These are phyloP conservation scores for Catajapyx aquilonaris DNA, from an alignment of 1,140 invertebrate species.

Conservation along the genomic window DNA sequence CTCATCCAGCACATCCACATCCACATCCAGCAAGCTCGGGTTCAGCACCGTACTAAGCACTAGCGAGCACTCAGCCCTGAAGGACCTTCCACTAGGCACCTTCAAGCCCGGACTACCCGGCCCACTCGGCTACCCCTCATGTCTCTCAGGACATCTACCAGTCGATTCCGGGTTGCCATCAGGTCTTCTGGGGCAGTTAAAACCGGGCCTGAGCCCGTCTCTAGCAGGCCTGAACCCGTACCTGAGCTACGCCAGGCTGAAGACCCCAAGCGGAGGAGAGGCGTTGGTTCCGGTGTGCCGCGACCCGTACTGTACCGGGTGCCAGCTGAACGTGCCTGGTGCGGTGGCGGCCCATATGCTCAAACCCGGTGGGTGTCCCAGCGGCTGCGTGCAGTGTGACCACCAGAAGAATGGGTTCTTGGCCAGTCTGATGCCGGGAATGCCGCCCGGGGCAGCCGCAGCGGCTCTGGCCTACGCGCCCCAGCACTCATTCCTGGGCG, in stretches of 20 bases:
- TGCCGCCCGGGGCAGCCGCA: slow-evolving; percentile 7
- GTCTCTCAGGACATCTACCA: not conserved
- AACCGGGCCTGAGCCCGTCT: slow-evolving; percentile 7
- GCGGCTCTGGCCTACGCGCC: slow-evolving; percentile 4
- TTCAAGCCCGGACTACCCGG: slow-evolving; percentile 10
- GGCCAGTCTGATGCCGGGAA: slow-evolving; percentile 12
- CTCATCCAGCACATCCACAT: not conserved
- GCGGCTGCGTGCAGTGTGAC: slow-evolving; percentile 32
- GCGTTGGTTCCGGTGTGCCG: slow-evolving; percentile 29
- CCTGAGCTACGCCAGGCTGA: slow-evolving; percentile 14
- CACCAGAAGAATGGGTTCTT: slow-evolving; percentile 24
- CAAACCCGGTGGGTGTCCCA: slow-evolving; percentile 19
- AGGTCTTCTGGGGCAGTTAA: slow-evolving; percentile 8
- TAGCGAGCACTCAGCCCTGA: not conserved
- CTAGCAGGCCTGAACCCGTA: slow-evolving; percentile 8
- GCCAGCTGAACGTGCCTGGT: slow-evolving; percentile 27
- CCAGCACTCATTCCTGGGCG: slow-evolving; percentile 14
- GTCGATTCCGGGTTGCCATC: slow-evolving; percentile 4
- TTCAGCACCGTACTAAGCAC: not conserved
- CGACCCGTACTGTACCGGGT: slow-evolving; percentile 33
- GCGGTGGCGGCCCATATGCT: slow-evolving; percentile 16
- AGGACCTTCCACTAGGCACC: slow-evolving; percentile 1
- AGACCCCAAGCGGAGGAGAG: slow-evolving; percentile 25
- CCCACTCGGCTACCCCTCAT: not conserved
- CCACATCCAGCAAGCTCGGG: not conserved